Evolutionary conservation across 2,797 vertebrate species (phyloP).

Genomic region (Podarcis siculus): DNA sequence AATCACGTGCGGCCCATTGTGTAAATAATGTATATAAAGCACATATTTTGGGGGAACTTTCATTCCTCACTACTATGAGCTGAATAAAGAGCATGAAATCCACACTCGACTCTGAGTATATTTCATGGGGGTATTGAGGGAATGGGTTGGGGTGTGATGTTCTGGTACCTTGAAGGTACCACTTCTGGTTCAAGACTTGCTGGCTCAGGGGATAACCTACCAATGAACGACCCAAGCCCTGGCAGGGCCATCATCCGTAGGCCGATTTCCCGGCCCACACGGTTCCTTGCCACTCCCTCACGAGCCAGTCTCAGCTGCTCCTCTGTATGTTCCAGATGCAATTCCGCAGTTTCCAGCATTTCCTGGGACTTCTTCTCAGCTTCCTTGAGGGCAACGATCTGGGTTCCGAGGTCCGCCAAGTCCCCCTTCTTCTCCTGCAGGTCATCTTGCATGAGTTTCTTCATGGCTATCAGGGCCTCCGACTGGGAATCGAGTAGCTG

Average conservation of each 20-base stretch:
- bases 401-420: background rate
- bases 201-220: background rate
- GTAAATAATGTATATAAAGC: too few species aligned
- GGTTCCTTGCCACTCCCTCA: background rate
- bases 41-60: too few species aligned
- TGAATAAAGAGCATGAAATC: too few species aligned
- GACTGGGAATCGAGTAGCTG: background rate
- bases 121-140: too few species aligned
- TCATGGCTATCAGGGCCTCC: background rate
- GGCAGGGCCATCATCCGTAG: background rate
- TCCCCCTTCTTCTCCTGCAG: conserved; percentile 6
- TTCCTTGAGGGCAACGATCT: background rate
- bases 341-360: background rate
- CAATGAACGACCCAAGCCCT: conserved; percentile 7
- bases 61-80: too few species aligned
- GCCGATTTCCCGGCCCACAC: background rate
- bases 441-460: conserved; percentile 18
- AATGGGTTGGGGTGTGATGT: background rate
- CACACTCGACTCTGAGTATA: too few species aligned
- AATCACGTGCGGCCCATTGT: too few species aligned
- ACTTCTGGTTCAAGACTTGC: background rate
- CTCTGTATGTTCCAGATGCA: background rate
- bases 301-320: background rate
- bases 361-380: background rate
- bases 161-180: background rate